Conservation (phyloP, 2,797 vertebrate genomes). For the Pteropus rufus region DNA sequence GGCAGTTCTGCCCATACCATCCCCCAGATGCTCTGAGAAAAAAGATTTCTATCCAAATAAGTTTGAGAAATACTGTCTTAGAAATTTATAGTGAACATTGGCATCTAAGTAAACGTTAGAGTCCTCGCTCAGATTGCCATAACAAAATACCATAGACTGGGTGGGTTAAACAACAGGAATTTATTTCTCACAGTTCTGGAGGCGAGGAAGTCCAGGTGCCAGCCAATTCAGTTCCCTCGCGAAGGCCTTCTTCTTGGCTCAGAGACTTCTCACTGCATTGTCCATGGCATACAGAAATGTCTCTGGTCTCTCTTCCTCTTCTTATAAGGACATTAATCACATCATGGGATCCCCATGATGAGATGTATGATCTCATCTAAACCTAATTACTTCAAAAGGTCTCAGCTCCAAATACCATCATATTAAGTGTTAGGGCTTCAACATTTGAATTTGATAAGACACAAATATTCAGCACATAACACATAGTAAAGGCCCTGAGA, state of each 20-base stretch:
- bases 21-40: background rate
- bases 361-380: background rate
- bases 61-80: slow-evolving; percentile 8
- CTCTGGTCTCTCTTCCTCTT: background rate
- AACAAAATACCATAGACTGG: background rate
- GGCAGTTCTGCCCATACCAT: background rate
- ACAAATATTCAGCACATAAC: background rate
- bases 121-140: background rate
- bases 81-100: background rate
- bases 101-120: background rate
- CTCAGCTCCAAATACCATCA: background rate
- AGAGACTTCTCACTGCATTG: background rate
- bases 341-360: background rate
- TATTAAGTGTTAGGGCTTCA: background rate
- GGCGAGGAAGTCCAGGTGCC: background rate
- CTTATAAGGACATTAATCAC: background rate
- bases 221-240: background rate
- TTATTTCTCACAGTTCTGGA: background rate
- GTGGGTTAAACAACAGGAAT: background rate
- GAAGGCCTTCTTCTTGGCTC: background rate
- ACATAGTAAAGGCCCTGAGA: background rate
- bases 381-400: background rate
- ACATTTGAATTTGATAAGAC: background rate
- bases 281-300: background rate
- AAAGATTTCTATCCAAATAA: background rate